Evolutionary conservation across 2,797 vertebrate genomes (phyloP), one percentile per base, ranked within the genome.

Genomic region (Phataginus tricuspis): DNA sequence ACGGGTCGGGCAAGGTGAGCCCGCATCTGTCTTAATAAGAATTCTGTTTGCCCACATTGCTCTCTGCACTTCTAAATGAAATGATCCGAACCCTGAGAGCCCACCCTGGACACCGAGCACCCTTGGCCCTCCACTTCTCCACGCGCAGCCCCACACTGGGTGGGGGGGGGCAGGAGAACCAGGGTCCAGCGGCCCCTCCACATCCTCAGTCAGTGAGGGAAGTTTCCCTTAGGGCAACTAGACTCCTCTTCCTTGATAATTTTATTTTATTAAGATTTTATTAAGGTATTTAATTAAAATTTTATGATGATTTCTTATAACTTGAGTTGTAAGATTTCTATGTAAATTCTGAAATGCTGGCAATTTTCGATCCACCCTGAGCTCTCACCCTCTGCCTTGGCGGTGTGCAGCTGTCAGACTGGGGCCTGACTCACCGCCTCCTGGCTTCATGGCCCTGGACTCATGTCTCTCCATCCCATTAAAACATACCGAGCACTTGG

Each of bases 281-380:
- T 82, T 37, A 45, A 51, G 64, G 45, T 7, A 69, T 37, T 69
- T 94, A 63, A 86, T 66, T 90, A 79, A 77, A 25, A 84, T 68
- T 91, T 95, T 86, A 79, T 72, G 77, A 89, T 45, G 45, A 66
- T 71, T 83, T 57, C 78, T 86, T 64, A 92, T 9, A 75, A 80
- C 16, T 55, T 0, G 0, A 59, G 31, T 29, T 59, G 4, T 66
- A 89, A 91, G 55, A 61, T 84, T 63, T 68, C 83, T 42, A 14
- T 2, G 11, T 55, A 57, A 69, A 69, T 42, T 34, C 34, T 45
- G 5, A 86, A 69, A 91, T 39, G 51, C 29, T 75, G 55, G 53
- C 75, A 92, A 75, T n/a, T 87, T 51, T 55, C 16, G 37, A 0
- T 74, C 86, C 78, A 49, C 21, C 39, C 39, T 27, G 53, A 96